Percentiles rank a stretch among this genome's conserved stretches.
Evolutionary conservation across 2,888 invertebrate species (phyloP).

Genomic region (Caenorhabditis sp.): DNA sequence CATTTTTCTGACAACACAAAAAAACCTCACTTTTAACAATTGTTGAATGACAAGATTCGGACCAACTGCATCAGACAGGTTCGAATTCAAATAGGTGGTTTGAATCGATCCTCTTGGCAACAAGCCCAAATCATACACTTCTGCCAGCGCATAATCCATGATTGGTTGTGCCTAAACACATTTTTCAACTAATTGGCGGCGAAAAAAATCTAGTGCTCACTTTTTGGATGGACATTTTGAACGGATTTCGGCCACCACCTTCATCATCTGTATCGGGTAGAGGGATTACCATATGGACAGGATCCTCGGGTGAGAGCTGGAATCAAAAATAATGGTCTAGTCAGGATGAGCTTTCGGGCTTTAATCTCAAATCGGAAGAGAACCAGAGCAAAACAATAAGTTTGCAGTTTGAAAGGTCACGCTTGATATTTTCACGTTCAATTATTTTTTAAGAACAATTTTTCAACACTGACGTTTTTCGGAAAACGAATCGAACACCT

Average conservation of each 20-base stretch:
- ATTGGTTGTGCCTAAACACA: constrained; percentile 41
- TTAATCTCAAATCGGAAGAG: no score
- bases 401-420: no score
- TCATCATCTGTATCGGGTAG: constrained; percentile 53
- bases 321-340: no score
- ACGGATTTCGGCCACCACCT: constrained; percentile 57
- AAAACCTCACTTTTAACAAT: constrained; percentile 36
- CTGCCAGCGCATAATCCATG: constrained; percentile 59
- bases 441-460: no score
- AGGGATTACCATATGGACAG: constrained; percentile 64
- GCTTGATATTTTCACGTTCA: no score
- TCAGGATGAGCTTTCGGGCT: no score
- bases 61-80: constrained; percentile 65
- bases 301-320: constrained; percentile 7
- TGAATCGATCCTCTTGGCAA: constrained; percentile 53
- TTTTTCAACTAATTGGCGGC: no score
- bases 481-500: no score
- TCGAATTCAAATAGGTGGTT: constrained; percentile 57
- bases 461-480: no score
- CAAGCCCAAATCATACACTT: constrained; percentile 55
- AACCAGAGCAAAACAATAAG: no score
- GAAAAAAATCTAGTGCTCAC: no score
- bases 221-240: constrained; percentile 59
- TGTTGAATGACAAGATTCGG: constrained; percentile 68
- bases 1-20: neutral